These are phyloP conservation scores for Caenorhabditis sp. DNA, from an alignment of 2,888 invertebrate species.

Conservation along the genomic window DNA sequence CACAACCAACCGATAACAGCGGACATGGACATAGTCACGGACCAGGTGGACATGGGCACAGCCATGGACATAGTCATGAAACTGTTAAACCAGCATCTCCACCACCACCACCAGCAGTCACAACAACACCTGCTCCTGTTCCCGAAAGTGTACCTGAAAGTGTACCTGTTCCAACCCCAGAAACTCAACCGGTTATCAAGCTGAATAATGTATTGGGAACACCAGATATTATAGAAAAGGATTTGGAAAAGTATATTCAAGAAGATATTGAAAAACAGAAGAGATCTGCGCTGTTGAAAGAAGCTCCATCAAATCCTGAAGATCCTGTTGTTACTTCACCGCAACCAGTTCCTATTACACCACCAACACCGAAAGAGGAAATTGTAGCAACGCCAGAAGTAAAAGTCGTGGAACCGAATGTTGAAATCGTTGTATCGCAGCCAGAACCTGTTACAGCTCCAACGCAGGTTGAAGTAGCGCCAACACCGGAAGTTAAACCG, in stretches of 20 bases:
- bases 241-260: slow-evolving; percentile 21
- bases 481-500: background rate
- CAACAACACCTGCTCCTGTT: background rate
- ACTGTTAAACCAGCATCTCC: slow-evolving; percentile 1
- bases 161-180: background rate
- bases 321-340: background rate
- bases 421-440: no score
- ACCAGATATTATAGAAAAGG: slow-evolving; percentile 11
- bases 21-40: slow-evolving; percentile 54
- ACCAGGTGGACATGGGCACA: slow-evolving; percentile 40
- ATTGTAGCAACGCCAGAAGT: background rate
- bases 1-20: slow-evolving; percentile 32
- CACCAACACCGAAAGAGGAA: background rate
- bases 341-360: background rate
- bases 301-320: background rate
- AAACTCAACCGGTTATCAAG: slow-evolving; percentile 12
- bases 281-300: no score
- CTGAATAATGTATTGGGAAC: slow-evolving; percentile 27
- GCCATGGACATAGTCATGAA: slow-evolving; percentile 29
- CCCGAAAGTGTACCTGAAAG: no score
- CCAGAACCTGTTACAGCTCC: background rate
- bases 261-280: slow-evolving; percentile 23
- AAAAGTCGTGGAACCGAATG: background rate
- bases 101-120: slow-evolving; percentile 1
- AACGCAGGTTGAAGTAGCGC: background rate